phyloP scores from a whole-genome alignment of 2,888 invertebrate genomes.

The Maniola hyperantus region DNA sequence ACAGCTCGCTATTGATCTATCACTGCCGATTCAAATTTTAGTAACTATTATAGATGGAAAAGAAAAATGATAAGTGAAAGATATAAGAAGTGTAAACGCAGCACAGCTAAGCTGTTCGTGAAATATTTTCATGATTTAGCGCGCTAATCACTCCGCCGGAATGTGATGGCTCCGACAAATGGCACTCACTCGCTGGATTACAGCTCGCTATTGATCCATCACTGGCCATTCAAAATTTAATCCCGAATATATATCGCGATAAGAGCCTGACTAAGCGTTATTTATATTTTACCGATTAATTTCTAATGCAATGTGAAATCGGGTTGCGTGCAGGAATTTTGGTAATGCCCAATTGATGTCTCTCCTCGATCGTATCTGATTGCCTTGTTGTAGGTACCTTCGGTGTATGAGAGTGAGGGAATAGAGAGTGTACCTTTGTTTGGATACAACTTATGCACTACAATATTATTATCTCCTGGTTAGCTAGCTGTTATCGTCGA shows the following conservation, averaged over 20 bases:
- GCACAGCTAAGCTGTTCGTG: slow-evolving; percentile 42
- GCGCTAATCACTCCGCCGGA: slow-evolving; percentile 45
- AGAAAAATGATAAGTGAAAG: not conserved
- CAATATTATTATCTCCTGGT: no score
- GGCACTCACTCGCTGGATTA: slow-evolving; percentile 39
- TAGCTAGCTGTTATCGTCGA: no score
- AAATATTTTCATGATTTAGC: slow-evolving; percentile 49
- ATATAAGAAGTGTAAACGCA: slow-evolving; percentile 32
- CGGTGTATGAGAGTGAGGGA: no score
- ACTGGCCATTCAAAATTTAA: slow-evolving; percentile 39
- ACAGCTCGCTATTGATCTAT: slow-evolving; percentile 40
- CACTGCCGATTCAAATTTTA: not conserved
- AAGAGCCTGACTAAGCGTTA: slow-evolving; percentile 30
- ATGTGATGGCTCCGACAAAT: slow-evolving; percentile 42
- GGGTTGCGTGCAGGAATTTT: not conserved
- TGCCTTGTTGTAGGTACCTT: no score
- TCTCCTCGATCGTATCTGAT: no score
- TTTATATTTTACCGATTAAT: slow-evolving; percentile 25
- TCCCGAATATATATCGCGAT: slow-evolving; percentile 36
- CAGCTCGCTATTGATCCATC: slow-evolving; percentile 40
- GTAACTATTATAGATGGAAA: no score
- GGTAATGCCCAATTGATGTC: not conserved
- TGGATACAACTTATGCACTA: no score
- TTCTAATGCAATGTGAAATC: slow-evolving; percentile 23
- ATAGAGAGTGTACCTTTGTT: no score